Base-by-base conservation (phyloP, 2,888 invertebrate genomes). In the Strigamia transsilvanica region DNA sequence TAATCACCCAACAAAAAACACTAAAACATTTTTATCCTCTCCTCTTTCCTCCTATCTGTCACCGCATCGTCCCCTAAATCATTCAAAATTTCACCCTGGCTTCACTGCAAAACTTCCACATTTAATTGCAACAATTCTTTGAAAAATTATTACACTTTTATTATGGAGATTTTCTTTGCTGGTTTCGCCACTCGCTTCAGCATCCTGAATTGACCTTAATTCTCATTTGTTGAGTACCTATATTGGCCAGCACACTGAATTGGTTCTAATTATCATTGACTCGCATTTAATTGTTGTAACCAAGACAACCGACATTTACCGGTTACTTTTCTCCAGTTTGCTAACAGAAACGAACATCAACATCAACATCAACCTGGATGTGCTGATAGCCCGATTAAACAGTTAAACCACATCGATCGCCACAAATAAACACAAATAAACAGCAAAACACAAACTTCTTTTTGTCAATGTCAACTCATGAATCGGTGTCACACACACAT, bases 271-370 rank as follows among this genome's bases (percentile, higher is more conserved):
- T 46, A 46, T n/a, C 46, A 46, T 46, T 46, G 46, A 46, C 46
- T 46, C 46, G n/a, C n/a, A 38, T 46, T 46, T 46, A 46, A 46
- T 46, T 46, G 46, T n/a, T n/a, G 46, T 46, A 46, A n/a, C 46
- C 46, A 46, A 2, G 46, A 46, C 46, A 46, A 46, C 46, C 46
- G 46, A 46, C 46, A 46, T 46, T 46, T n/a, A 13, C 15, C 3
- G 15, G 13, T n/a, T n/a, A n/a, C 46, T 46, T 46, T 46, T n/a
- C 15, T 15, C 10, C 46, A 38, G 46, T 46, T 46, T 46, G n/a
- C 15, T 46, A n/a, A 46, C 46, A 46, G 15, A 46, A 46, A 46
- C 12, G n/a, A 46, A 46, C 38, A 38, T 10, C 38, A 27, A n/a
- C n/a, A n/a, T n/a, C 34, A 34, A 38, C 38, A 38, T 38, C 38